Conservation (phyloP, 2,888 invertebrate genomes). For the Aphrophora alni region DNA sequence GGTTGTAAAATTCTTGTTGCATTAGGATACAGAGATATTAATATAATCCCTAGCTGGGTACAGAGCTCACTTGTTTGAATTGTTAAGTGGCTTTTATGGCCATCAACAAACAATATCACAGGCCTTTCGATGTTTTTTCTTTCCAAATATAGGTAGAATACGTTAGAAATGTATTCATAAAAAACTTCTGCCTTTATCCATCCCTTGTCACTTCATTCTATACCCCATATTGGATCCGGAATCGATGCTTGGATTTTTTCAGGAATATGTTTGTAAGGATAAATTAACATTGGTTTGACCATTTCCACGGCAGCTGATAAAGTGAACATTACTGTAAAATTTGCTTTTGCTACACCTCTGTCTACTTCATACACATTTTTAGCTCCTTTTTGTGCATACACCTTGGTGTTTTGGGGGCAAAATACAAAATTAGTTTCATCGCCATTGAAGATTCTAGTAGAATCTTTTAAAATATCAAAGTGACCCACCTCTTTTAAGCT, state of each 20-base stretch:
- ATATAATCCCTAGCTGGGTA: neutral
- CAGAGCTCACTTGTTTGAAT: too few relatives aligned
- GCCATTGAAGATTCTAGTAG: slow-evolving; percentile 51
- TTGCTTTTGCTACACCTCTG: slow-evolving; percentile 53
- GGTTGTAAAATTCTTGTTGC: slow-evolving; percentile 51
- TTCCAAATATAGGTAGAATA: slow-evolving; percentile 10
- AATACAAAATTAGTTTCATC: slow-evolving; percentile 54
- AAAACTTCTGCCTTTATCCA: slow-evolving; percentile 28
- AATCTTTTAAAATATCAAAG: slow-evolving; percentile 48
- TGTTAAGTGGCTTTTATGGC: slow-evolving; percentile 20
- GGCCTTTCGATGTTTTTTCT: slow-evolving; percentile 14
- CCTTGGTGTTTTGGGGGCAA: slow-evolving; percentile 53
- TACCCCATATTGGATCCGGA: too few relatives aligned
- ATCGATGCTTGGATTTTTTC: too few relatives aligned
- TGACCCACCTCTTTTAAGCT: slow-evolving; percentile 46
- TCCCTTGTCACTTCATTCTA: neutral
- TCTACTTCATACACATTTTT: slow-evolving; percentile 56
- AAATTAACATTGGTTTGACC: slow-evolving; percentile 56
- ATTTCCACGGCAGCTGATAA: slow-evolving; percentile 54
- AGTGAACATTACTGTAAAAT: slow-evolving; percentile 56
- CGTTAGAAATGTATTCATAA: slow-evolving; percentile 25
- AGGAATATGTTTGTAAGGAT: slow-evolving; percentile 53
- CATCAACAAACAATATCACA: slow-evolving; percentile 34
- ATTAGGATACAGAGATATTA: slow-evolving; percentile 51
- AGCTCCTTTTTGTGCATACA: slow-evolving; percentile 43